These are phyloP conservation scores for Cactoblastis cactorum DNA, from an alignment of 2,888 invertebrate genomes.

Conservation along the genomic window DNA sequence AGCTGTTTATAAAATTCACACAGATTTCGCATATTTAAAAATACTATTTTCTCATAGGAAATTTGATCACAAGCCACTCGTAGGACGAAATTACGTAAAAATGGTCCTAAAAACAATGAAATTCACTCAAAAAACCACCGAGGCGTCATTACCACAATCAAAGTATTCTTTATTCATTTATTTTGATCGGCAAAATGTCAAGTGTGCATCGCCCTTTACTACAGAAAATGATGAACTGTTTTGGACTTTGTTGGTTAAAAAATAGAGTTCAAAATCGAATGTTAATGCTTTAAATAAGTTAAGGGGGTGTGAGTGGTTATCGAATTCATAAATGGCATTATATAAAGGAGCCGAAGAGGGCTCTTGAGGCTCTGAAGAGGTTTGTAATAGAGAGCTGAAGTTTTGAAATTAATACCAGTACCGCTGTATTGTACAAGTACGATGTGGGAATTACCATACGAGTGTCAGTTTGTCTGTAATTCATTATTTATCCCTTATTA, in stretches of 20 bases:
- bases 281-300: constrained; percentile 18
- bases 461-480: background rate
- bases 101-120: constrained; percentile 51
- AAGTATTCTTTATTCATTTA: constrained; percentile 59
- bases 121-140: constrained; percentile 53
- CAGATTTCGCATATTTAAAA: background rate
- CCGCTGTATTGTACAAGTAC: constrained; percentile 10
- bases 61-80: constrained; percentile 4
- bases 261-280: background rate
- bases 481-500: too few species aligned
- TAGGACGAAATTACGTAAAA: constrained; percentile 34
- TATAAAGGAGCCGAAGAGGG: constrained; percentile 9
- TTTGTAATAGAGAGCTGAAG: constrained; percentile 4
- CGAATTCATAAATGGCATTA: constrained; percentile 64
- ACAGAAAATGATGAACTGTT: background rate
- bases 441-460: constrained; percentile 12
- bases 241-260: constrained; percentile 4
- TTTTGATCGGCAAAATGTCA: constrained; percentile 66
- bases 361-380: constrained; percentile 3
- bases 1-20: background rate
- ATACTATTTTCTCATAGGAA: constrained; percentile 12
- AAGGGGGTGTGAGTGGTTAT: constrained; percentile 60
- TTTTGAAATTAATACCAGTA: constrained; percentile 16
- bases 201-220: constrained; percentile 43
- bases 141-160: constrained; percentile 58